Evolutionary conservation across 2,888 invertebrate species (phyloP).

Genomic region (Parnassius mnemosyne): DNA sequence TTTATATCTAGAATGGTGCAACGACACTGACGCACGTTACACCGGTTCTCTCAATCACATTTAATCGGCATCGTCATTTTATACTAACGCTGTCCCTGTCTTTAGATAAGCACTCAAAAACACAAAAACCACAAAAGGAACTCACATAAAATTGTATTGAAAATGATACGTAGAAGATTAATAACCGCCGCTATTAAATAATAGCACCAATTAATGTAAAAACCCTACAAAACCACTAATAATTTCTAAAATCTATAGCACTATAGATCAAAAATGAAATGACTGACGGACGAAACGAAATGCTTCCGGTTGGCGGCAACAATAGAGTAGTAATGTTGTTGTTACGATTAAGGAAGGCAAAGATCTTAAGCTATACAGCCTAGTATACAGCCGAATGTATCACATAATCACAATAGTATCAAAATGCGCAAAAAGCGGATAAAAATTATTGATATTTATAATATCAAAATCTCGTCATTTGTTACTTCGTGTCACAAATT

Average conservation of each 20-base stretch:
- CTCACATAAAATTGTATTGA: constrained; percentile 35
- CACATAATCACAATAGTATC: too few species aligned
- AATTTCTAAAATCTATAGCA: constrained; percentile 44
- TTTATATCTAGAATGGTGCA: constrained; percentile 40
- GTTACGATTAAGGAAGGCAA: too few species aligned
- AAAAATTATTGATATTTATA: too few species aligned
- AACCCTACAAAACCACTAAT: constrained; percentile 29
- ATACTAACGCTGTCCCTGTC: constrained; percentile 33
- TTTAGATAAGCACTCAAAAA: constrained; percentile 14
- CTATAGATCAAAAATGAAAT: constrained; percentile 57
- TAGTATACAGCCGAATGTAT: too few species aligned
- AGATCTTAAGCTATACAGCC: too few species aligned
- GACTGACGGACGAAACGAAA: constrained; percentile 54
- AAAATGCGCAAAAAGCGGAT: too few species aligned
- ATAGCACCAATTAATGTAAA: constrained; percentile 38
- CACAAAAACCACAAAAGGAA: constrained; percentile 20
- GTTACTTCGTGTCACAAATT: too few species aligned
- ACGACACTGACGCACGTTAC: constrained; percentile 40
- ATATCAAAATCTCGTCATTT: too few species aligned
- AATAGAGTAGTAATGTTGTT: too few species aligned
- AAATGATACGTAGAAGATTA: constrained; percentile 32
- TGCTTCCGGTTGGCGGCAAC: constrained; percentile 48
- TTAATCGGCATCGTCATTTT: constrained; percentile 59
- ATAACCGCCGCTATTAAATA: constrained; percentile 30
- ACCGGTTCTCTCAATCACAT: constrained; percentile 43